phyloP scores from a whole-genome alignment of 2,888 invertebrate species.

The Oasisia sp. region DNA sequence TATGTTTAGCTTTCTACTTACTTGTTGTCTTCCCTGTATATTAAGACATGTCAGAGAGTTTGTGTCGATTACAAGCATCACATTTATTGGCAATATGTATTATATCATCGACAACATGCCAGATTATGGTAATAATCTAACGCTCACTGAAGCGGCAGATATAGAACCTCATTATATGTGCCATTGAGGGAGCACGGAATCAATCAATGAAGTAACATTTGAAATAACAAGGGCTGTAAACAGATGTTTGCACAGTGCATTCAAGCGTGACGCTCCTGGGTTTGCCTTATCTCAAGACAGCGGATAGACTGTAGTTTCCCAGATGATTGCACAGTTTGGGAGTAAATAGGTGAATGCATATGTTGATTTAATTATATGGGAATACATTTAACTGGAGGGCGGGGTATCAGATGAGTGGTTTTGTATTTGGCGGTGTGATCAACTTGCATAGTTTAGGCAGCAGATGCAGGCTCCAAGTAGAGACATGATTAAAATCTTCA shows the following conservation, averaged over 20 bases:
- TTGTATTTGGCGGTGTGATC: not conserved
- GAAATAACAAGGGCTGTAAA: not conserved
- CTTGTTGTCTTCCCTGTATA: not conserved
- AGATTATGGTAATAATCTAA: not conserved
- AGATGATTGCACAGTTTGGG: not conserved
- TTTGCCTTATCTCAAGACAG: not conserved
- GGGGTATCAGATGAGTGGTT: not conserved
- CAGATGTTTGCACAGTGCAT: not conserved
- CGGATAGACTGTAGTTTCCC: not conserved
- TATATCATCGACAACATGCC: not conserved
- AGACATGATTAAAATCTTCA: not conserved
- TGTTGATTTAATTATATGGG: not conserved
- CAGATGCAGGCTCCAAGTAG: not conserved
- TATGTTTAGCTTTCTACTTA: not conserved
- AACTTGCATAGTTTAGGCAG: not conserved
- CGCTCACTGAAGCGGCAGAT: not conserved
- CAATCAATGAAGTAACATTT: slow-evolving; percentile 12
- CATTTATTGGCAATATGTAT: not conserved
- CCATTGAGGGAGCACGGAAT: not conserved
- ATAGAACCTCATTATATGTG: not conserved
- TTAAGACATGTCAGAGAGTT: not conserved
- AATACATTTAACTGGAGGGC: not conserved
- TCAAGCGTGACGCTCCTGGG: not conserved
- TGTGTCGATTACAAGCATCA: not conserved
- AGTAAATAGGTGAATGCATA: not conserved